Conservation (phyloP, 2,113 vertebrate species). For the Sinosuthora webbiana region DNA sequence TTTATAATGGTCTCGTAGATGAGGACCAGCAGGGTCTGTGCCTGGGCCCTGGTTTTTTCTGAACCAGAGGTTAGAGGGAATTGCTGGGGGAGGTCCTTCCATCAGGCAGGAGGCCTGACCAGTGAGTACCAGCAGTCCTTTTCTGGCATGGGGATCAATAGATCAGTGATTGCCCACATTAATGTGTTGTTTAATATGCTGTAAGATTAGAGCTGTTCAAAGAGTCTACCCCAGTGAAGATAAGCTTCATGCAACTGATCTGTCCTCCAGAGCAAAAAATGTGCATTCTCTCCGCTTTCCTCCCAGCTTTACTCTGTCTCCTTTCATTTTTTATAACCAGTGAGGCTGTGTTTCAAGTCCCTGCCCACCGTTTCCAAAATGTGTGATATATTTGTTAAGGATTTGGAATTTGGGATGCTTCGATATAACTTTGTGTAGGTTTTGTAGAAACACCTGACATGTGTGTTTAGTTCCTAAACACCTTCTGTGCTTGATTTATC, state of each 20-base stretch:
- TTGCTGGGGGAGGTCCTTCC: background rate
- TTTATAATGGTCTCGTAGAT: background rate
- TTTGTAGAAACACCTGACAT: slow-evolving; percentile 55
- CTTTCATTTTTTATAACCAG: slow-evolving; percentile 1
- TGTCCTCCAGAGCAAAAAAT: background rate
- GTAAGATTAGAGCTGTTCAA: slow-evolving; percentile 22
- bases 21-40: background rate
- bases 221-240: background rate
- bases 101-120: background rate
- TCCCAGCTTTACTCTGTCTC: background rate
- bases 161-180: background rate
- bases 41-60: background rate
- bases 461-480: slow-evolving; percentile 57
- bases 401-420: slow-evolving; percentile 40
- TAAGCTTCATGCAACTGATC: background rate
- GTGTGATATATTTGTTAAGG: slow-evolving; percentile 17
- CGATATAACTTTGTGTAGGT: background rate
- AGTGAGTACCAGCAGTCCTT: background rate
- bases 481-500: slow-evolving; percentile 67
- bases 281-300: background rate
- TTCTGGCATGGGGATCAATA: background rate
- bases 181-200: background rate
- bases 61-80: background rate
- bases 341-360: background rate
- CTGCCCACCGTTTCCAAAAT: background rate